phyloP scores from a whole-genome alignment of 1,140 invertebrate species.

The Microplitis demolitor region DNA sequence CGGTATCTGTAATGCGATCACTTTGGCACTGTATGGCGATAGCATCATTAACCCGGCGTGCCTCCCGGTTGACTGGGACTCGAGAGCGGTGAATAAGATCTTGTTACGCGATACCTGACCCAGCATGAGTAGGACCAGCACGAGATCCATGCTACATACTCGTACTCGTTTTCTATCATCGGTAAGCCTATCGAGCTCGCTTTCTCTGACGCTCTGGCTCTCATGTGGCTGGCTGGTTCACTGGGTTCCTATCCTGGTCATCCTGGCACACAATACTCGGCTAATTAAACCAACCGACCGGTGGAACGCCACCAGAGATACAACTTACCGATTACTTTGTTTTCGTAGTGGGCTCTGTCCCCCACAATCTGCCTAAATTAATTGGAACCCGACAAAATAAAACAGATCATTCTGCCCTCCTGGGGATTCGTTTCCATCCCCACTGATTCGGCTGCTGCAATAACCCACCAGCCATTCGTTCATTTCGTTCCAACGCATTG shows the following conservation, averaged over 20 bases:
- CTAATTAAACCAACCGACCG: slow-evolving; percentile 57
- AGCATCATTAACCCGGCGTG: slow-evolving; percentile 56
- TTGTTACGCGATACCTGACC: slow-evolving; percentile 57
- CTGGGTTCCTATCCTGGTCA: background rate
- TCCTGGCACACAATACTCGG: slow-evolving; percentile 52
- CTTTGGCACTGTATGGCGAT: slow-evolving; percentile 60
- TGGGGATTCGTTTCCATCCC: background rate
- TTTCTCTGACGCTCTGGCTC: too few species aligned
- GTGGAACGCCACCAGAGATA: slow-evolving; percentile 46
- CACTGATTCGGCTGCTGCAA: too few species aligned
- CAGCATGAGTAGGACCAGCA: slow-evolving; percentile 19
- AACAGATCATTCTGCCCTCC: slow-evolving; percentile 39
- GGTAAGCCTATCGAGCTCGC: too few species aligned
- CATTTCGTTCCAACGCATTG: too few species aligned
- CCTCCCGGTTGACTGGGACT: slow-evolving; percentile 45
- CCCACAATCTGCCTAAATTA: slow-evolving; percentile 50
- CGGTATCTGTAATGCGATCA: slow-evolving; percentile 56
- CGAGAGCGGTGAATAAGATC: slow-evolving; percentile 57
- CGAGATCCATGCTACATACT: background rate
- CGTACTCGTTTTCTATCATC: too few species aligned
- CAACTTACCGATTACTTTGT: slow-evolving; percentile 59
- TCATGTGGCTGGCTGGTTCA: too few species aligned
- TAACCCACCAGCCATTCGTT: too few species aligned
- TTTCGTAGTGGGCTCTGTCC: slow-evolving; percentile 49
- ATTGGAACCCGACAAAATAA: slow-evolving; percentile 51